A percentile compares a stretch with the other conserved stretches of the same genome.
These are phyloP conservation scores for Harpalus rufipes DNA, from an alignment of 2,888 invertebrate species.

Conservation along the genomic window DNA sequence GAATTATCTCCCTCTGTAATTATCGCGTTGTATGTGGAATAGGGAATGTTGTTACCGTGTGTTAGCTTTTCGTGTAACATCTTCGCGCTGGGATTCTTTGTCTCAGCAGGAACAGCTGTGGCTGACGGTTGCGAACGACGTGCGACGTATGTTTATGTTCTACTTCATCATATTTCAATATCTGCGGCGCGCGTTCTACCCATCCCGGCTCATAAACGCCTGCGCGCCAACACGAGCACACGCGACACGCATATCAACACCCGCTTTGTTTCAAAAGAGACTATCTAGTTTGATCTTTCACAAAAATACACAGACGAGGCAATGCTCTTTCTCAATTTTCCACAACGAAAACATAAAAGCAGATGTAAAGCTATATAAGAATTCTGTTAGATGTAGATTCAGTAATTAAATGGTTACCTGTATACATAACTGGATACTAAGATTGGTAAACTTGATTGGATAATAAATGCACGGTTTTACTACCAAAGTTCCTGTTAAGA, in stretches of 20 bases:
- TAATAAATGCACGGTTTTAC: too few species aligned
- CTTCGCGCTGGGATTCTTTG: slow-evolving; percentile 44
- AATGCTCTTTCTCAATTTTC: neutral
- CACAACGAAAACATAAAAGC: neutral
- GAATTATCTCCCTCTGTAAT: neutral
- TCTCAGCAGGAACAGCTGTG: slow-evolving; percentile 61
- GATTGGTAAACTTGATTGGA: too few species aligned
- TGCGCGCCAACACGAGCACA: slow-evolving; percentile 24
- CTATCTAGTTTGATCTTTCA: neutral
- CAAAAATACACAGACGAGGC: neutral
- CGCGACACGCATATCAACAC: slow-evolving; percentile 38
- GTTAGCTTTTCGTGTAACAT: slow-evolving; percentile 8
- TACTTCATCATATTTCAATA: slow-evolving; percentile 68
- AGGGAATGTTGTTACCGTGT: neutral
- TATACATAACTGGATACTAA: too few species aligned
- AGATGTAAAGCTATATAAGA: too few species aligned
- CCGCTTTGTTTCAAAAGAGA: neutral
- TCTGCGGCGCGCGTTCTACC: slow-evolving; percentile 64
- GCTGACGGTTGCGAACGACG: slow-evolving; percentile 66
- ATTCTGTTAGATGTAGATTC: too few species aligned
- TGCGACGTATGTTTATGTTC: slow-evolving; percentile 67
- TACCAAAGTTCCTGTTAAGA: too few species aligned
- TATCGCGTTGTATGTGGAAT: neutral
- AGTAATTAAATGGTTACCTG: too few species aligned
- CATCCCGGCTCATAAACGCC: slow-evolving; percentile 56